phyloP scores from a whole-genome alignment of 2,113 vertebrate species.

The Bungarus multicinctus region DNA sequence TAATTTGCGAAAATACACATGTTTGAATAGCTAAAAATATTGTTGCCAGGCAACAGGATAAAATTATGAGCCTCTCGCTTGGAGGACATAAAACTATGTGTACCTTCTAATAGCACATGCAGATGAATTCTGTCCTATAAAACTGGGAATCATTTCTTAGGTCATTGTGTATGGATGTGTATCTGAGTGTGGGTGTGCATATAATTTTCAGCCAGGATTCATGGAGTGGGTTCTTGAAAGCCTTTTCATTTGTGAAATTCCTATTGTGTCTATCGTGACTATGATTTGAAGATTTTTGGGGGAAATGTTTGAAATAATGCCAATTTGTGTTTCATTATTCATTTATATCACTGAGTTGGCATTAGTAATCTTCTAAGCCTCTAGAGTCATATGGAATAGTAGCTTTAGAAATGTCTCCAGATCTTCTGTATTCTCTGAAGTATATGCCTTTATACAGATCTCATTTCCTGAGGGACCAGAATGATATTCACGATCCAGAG shows the following conservation, averaged over 20 bases:
- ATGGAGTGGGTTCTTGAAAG: conserved; percentile 37
- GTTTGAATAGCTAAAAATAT: conserved; percentile 56
- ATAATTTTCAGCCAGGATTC: conserved; percentile 34
- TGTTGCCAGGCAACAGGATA: conserved; percentile 55
- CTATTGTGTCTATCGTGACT: conserved; percentile 32
- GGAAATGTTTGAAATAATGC: conserved; percentile 48
- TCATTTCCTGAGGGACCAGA: conserved; percentile 48
- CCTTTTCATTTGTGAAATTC: conserved; percentile 22
- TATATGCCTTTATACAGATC: conserved; percentile 46
- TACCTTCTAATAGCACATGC: conserved; percentile 28
- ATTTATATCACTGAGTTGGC: conserved; percentile 38
- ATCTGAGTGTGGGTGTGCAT: conserved; percentile 12
- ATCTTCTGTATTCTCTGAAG: conserved; percentile 62
- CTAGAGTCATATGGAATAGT: conserved; percentile 47
- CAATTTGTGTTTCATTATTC: conserved; percentile 61
- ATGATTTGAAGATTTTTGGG: conserved; percentile 42
- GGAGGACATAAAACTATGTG: conserved; percentile 40
- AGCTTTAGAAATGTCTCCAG: conserved; percentile 49
- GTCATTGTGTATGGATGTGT: neutral
- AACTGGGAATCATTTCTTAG: conserved; percentile 33
- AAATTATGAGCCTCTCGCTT: conserved; percentile 47
- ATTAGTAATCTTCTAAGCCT: conserved; percentile 59
- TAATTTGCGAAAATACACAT: conserved; percentile 55
- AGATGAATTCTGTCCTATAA: conserved; percentile 38
- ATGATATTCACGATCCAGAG: conserved; percentile 49